Percentiles rank a stretch among this genome's conserved stretches.
Evolutionary conservation across 2,113 vertebrate genomes (phyloP).

Genomic region (Eclectus roratus): DNA sequence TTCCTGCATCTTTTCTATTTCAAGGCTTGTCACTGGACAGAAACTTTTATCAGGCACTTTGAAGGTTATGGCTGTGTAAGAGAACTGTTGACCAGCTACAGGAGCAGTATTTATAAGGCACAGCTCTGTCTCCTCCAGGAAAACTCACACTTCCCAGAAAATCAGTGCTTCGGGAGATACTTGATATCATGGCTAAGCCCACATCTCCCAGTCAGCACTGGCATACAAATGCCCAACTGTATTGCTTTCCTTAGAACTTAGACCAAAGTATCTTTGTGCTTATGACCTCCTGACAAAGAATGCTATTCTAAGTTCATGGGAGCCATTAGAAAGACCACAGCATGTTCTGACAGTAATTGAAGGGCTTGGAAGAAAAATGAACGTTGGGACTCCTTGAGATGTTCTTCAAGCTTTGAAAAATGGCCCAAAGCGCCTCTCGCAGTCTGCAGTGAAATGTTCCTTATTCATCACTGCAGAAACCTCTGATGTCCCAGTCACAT

Average conservation of each 20-base stretch:
- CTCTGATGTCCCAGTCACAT: background rate
- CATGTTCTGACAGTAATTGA: background rate
- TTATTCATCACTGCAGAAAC: background rate
- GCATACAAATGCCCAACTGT: background rate
- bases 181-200: background rate
- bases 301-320: background rate
- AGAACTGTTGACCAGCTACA: background rate
- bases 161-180: background rate
- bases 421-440: background rate
- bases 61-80: background rate
- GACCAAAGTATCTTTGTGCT: background rate
- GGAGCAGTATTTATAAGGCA: background rate
- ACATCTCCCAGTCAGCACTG: background rate
- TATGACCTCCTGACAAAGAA: background rate
- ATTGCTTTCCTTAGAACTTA: background rate
- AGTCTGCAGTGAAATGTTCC: background rate
- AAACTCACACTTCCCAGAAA: background rate
- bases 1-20: background rate
- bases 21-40: background rate
- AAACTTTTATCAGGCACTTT: background rate
- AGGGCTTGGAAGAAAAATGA: background rate
- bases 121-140: background rate
- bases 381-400: background rate
- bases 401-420: conserved; percentile 25
- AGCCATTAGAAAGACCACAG: background rate